These are phyloP conservation scores for Drosophila demipolita DNA, from an alignment of 2,888 invertebrate species.

Conservation along the genomic window DNA sequence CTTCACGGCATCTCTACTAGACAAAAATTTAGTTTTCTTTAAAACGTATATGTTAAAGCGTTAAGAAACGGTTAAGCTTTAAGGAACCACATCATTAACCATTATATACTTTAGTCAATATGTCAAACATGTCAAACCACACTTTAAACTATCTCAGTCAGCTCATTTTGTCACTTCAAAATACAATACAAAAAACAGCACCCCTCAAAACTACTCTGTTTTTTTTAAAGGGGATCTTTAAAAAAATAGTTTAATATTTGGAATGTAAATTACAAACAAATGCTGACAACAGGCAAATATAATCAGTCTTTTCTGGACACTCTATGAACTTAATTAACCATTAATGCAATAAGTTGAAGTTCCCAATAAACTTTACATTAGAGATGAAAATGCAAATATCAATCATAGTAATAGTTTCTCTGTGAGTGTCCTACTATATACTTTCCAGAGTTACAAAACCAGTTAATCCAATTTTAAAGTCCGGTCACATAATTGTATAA, in stretches of 20 bases:
- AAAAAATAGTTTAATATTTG: neutral
- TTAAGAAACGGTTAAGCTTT: neutral
- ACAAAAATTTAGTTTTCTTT: neutral
- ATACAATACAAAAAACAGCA: neutral
- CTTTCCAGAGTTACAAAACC: neutral
- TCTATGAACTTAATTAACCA: neutral
- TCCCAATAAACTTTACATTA: neutral
- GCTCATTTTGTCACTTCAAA: neutral
- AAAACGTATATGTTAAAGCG: neutral
- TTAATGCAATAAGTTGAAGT: neutral
- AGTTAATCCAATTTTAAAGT: conserved; percentile 12
- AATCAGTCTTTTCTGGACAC: neutral
- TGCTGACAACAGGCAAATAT: neutral
- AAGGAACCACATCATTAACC: neutral
- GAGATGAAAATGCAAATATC: neutral
- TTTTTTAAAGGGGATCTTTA: neutral
- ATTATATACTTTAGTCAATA: neutral
- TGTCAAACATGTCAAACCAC: neutral
- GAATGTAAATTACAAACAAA: neutral
- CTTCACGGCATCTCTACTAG: too few species aligned
- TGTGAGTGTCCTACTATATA: neutral
- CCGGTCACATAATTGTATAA: conserved; percentile 14
- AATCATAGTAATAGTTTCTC: neutral
- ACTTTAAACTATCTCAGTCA: neutral
- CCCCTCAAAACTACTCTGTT: neutral